Percentiles rank a stretch among this genome's conserved stretches.
phyloP scores from a whole-genome alignment of 1,140 invertebrate genomes.

The Diuraphis noxia region DNA sequence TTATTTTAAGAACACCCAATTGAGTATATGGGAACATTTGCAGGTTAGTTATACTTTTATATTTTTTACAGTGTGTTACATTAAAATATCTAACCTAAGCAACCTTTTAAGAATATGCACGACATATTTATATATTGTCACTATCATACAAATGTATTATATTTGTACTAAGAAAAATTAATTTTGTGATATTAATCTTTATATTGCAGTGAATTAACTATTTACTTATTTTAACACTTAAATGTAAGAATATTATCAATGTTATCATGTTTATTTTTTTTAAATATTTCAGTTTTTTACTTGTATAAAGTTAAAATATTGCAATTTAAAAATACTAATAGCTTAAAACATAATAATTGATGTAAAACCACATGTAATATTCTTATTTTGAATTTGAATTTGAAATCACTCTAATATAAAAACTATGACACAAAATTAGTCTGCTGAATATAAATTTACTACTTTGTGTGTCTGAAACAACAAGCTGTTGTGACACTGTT shows the following conservation, averaged over 20 bases:
- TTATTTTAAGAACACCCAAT: constrained; percentile 43
- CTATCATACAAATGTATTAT: background rate
- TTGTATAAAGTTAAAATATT: background rate
- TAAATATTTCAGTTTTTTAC: background rate
- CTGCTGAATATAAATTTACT: too few species aligned
- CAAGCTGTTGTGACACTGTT: too few species aligned
- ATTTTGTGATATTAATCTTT: too few species aligned
- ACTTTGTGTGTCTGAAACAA: too few species aligned
- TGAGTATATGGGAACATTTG: constrained; percentile 45
- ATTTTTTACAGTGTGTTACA: background rate
- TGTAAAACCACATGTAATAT: background rate
- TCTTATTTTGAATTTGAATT: too few species aligned
- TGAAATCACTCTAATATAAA: background rate
- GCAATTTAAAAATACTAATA: too few species aligned
- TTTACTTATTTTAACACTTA: background rate
- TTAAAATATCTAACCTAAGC: background rate
- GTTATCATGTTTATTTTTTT: background rate
- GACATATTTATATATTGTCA: background rate
- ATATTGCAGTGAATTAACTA: background rate
- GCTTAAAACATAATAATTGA: too few species aligned
- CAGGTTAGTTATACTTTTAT: constrained; percentile 22
- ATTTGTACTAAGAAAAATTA: background rate
- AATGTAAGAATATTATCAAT: background rate
- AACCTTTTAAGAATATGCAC: background rate
- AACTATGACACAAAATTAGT: too few species aligned